A percentile compares a stretch with the other conserved stretches of the same genome.
phyloP scores from a whole-genome alignment of 2,888 invertebrate species.

The Cepaea hortensis region DNA sequence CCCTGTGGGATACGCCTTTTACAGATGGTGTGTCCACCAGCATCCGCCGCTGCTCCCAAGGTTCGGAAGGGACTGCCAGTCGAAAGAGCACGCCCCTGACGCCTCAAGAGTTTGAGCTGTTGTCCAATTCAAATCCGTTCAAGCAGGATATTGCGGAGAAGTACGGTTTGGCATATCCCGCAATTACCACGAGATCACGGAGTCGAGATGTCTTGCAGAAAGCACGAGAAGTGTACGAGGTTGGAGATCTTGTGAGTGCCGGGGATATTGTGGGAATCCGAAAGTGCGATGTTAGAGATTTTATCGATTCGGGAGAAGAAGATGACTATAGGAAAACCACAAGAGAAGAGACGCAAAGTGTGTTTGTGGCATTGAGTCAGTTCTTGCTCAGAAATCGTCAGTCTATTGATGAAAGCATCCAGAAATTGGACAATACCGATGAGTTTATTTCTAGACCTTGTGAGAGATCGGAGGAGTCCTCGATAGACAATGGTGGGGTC shows the following conservation, averaged over 20 bases:
- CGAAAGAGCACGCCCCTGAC: not conserved
- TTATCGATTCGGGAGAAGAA: not conserved
- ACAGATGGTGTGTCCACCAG: not conserved
- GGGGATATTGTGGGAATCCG: not conserved
- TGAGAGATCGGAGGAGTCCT: no score
- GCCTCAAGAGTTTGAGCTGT: not conserved
- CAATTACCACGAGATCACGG: not conserved
- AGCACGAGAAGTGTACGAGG: not conserved
- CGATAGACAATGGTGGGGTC: no score
- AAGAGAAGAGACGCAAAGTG: not conserved
- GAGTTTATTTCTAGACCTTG: not conserved
- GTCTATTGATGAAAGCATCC: constrained; percentile 38
- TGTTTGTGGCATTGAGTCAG: constrained; percentile 4
- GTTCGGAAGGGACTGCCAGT: no score
- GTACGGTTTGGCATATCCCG: constrained; percentile 25
- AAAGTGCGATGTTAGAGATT: not conserved
- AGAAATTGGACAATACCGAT: constrained; percentile 17
- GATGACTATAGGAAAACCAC: not conserved
- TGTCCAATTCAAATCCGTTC: constrained; percentile 19
- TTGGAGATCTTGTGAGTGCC: not conserved
- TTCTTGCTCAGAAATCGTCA: constrained; percentile 20
- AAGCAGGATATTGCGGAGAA: constrained; percentile 46
- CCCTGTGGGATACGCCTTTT: constrained; percentile 14
- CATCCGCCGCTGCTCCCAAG: no score
- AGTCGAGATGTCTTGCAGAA: not conserved